A percentile compares a stretch with the other conserved stretches of the same genome.
phyloP scores from a whole-genome alignment of 2,797 vertebrate genomes.

The Sebastes minor region DNA sequence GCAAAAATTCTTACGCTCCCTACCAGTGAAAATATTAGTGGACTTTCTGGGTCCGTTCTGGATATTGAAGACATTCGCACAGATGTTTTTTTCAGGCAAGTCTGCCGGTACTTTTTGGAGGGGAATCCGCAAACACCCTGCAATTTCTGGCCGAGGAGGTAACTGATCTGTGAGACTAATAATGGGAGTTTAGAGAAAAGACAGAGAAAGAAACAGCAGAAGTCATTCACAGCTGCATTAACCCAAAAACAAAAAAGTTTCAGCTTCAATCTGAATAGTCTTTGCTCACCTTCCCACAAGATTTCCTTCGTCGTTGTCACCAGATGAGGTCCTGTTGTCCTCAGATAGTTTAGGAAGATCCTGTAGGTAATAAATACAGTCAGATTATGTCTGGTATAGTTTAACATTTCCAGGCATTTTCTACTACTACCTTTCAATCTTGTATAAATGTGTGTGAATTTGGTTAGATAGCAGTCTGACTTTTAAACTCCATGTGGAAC shows the following conservation, averaged over 20 bases:
- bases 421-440: not conserved
- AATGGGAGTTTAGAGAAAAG: not conserved
- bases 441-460: not conserved
- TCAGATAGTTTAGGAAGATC: slow-evolving; percentile 29
- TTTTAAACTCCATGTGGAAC: not conserved
- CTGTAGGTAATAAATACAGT: slow-evolving; percentile 33
- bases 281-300: slow-evolving; percentile 42
- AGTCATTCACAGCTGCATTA: not conserved
- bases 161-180: slow-evolving; percentile 15
- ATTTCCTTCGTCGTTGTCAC: not conserved
- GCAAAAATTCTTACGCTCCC: not conserved
- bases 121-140: not conserved
- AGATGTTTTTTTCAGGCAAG: not conserved
- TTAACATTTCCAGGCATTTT: not conserved
- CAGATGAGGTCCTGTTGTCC: not conserved
- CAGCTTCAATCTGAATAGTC: not conserved
- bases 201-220: not conserved
- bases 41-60: not conserved
- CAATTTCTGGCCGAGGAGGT: not conserved
- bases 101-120: not conserved
- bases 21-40: slow-evolving; percentile 21
- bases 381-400: not conserved
- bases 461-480: not conserved
- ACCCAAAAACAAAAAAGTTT: not conserved
- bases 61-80: not conserved